Evolutionary conservation across 2,888 invertebrate genomes (phyloP).

Genomic region (Xanthorhoe designata): DNA sequence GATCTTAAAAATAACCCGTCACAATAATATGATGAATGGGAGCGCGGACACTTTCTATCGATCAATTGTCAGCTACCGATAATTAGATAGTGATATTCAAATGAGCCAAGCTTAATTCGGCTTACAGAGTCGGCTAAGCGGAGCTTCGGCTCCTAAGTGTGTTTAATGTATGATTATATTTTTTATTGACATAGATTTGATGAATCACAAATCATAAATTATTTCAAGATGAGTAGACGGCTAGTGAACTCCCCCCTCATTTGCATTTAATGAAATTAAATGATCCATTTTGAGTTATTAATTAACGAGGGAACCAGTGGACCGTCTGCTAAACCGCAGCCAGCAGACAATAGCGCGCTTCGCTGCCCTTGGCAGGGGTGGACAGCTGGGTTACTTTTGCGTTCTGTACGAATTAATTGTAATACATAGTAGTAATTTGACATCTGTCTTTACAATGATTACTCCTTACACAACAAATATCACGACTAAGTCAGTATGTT

Average conservation of each 20-base stretch:
- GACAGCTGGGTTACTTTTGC: slow-evolving; percentile 17
- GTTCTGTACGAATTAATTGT: neutral
- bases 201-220: slow-evolving; percentile 57
- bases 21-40: slow-evolving; percentile 79
- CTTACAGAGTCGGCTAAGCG: slow-evolving; percentile 51
- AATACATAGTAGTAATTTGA: too few relatives aligned
- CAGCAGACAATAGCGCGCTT: slow-evolving; percentile 40
- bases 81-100: slow-evolving; percentile 72
- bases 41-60: slow-evolving; percentile 72
- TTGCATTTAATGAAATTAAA: slow-evolving; percentile 85
- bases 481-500: too few relatives aligned
- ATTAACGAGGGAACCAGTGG: slow-evolving; percentile 82
- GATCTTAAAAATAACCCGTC: slow-evolving; percentile 72
- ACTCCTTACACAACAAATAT: too few relatives aligned
- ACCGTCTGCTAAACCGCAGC: slow-evolving; percentile 72
- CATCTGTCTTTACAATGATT: too few relatives aligned
- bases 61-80: slow-evolving; percentile 81
- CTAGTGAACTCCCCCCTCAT: slow-evolving; percentile 76
- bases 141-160: slow-evolving; percentile 31
- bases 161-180: slow-evolving; percentile 32
- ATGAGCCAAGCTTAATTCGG: slow-evolving; percentile 60
- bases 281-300: slow-evolving; percentile 85
- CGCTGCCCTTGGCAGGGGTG: slow-evolving; percentile 6
- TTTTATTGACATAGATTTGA: slow-evolving; percentile 38
- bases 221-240: slow-evolving; percentile 59